These are phyloP conservation scores for Sarcophaga rosellei DNA, from an alignment of 2,888 invertebrate species.

Conservation along the genomic window DNA sequence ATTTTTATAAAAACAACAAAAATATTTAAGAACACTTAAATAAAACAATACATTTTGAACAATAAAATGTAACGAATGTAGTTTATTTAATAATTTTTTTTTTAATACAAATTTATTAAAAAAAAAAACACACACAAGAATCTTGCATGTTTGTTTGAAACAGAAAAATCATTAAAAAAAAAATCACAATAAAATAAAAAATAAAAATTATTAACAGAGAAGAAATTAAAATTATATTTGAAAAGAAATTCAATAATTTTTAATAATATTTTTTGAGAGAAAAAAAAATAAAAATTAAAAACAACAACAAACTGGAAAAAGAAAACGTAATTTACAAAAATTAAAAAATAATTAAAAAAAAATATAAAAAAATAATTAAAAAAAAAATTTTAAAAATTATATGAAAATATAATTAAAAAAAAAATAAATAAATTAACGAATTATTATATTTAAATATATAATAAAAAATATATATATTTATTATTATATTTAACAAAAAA, in stretches of 20 bases:
- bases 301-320: constrained; percentile 10
- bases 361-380: background rate
- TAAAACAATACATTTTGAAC: constrained; percentile 9
- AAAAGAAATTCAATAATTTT: constrained; percentile 6
- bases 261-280: too few species aligned
- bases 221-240: background rate
- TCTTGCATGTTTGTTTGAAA: constrained; percentile 62
- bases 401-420: background rate
- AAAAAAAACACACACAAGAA: constrained; percentile 9
- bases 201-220: background rate
- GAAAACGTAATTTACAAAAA: constrained; percentile 21
- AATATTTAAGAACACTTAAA: constrained; percentile 13
- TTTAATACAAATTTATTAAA: constrained; percentile 1
- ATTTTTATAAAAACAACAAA: background rate
- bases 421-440: constrained; percentile 26
- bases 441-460: constrained; percentile 56
- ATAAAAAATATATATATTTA: constrained; percentile 53
- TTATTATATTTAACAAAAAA: constrained; percentile 45
- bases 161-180: constrained; percentile 7
- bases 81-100: constrained; percentile 25
- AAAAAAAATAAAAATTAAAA: background rate
- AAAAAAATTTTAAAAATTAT: constrained; percentile 27
- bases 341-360: background rate
- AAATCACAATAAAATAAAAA: constrained; percentile 20
- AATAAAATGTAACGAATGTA: constrained; percentile 20